phyloP scores from a whole-genome alignment of 2,113 vertebrate genomes.

The Aptenodytes patagonicus region DNA sequence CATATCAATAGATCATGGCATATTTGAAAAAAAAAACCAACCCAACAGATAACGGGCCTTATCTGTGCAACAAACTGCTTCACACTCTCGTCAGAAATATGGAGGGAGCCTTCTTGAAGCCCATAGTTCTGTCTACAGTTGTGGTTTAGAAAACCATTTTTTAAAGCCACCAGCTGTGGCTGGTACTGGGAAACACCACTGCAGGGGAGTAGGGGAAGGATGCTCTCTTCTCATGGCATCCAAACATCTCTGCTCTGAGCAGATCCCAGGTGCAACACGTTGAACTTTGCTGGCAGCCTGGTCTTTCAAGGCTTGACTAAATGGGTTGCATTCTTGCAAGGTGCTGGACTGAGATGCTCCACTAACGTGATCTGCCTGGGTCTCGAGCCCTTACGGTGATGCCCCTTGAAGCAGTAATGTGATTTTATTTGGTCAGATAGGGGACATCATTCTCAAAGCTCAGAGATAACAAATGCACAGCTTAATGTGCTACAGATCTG shows the following conservation, averaged over 20 bases:
- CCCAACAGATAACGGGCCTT: neutral
- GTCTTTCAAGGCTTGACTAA: neutral
- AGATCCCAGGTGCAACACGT: neutral
- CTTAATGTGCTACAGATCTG: conserved; percentile 58
- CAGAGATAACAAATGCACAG: conserved; percentile 33
- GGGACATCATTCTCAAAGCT: neutral
- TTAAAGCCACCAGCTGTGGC: neutral
- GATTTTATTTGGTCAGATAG: conserved; percentile 41
- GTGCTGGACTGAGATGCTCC: neutral
- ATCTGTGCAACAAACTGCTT: neutral
- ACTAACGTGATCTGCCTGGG: neutral
- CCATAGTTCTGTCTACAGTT: neutral
- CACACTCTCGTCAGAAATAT: neutral
- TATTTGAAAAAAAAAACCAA: neutral
- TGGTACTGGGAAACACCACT: neutral
- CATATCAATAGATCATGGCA: neutral
- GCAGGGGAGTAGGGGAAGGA: neutral
- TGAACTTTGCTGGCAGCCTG: neutral
- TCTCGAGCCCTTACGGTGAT: neutral
- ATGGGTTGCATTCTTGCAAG: neutral
- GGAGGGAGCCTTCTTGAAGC: neutral
- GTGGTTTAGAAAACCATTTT: neutral
- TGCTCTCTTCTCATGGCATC: neutral
- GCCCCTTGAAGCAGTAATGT: neutral
- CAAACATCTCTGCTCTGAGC: neutral